These are phyloP conservation scores for Xestia ashworthii DNA, from an alignment of 2,888 invertebrate species.

Conservation along the genomic window DNA sequence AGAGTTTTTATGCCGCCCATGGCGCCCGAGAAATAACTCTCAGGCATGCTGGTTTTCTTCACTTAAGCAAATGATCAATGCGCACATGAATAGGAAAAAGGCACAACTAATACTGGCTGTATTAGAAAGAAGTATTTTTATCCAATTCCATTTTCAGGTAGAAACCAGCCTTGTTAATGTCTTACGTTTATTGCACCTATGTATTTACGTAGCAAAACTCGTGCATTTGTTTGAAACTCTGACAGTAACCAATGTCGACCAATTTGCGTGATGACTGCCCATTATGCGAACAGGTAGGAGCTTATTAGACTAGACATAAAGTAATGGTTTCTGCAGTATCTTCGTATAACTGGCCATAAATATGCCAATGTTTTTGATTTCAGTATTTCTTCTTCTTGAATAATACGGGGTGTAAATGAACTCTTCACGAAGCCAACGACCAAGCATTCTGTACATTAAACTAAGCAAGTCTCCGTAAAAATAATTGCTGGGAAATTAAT, in stretches of 20 bases:
- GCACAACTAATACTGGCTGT: no score
- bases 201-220: not conserved
- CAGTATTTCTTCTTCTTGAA: not conserved
- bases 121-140: no score
- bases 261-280: conserved; percentile 41
- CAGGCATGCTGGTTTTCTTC: no score
- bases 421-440: no score
- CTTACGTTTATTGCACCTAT: not conserved
- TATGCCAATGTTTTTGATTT: not conserved
- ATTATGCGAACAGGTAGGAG: conserved; percentile 40
- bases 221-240: conserved; percentile 38
- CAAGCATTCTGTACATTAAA: no score
- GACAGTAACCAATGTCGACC: conserved; percentile 38
- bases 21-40: no score
- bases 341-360: conserved; percentile 14
- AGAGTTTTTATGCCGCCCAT: no score
- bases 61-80: no score
- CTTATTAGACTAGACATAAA: conserved; percentile 45
- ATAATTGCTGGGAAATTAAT: no score
- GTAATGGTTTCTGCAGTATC: conserved; percentile 36
- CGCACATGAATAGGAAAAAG: no score
- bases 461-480: no score
- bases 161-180: not conserved
- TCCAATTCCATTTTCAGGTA: not conserved
- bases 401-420: not conserved